Base-by-base conservation (phyloP, 2,888 invertebrate genomes). In the Caenorhabditis sp. region DNA sequence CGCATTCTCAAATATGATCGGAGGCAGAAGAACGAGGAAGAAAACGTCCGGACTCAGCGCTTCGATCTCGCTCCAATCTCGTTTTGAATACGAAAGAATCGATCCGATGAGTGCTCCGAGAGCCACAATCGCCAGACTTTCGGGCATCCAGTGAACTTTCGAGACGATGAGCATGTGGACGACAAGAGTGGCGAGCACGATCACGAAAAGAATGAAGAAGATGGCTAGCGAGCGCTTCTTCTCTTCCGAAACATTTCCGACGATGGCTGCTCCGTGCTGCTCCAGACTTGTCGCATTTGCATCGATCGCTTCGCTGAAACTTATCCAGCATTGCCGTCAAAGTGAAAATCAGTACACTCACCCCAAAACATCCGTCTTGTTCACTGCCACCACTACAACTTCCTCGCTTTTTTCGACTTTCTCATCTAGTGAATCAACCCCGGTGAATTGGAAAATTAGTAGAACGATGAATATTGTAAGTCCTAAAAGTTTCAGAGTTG, bases 1-100 rank as follows among this genome's bases (percentile, higher is more conserved):
- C 2, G 98, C 98, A 2, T 96, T 96, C 90, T 99, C 99, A 91
- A 99, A 99, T 86, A 99, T 99, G 65, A 99, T 99, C 0, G 99
- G 99, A 9, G 99, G 99, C 59, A 99, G 90, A 0, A 99, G 92
- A 2, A 99, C 94, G 59, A 99, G 92, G 89, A 99, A 99, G 90
- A 99, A 99, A 22, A 97, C 95, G 20, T 97, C 99, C 24, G 82
- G 82, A 48, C 78, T 79, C 5, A 82, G 43, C 5, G 82, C 82
- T 30, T 82, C 82, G 50, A 82, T 81, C 59, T 87, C 87, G 45
- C 82, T 78, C 86, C 86, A 87, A 65, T 87, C 87, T 46, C 85
- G 74, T 48, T 80, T 65, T 41, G 84, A 83, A 77, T 85, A 86
- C 9, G 84, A 84, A 9, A 88, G 56, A 30, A 83, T 58, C 20